These are phyloP conservation scores for Eupleurogrammus muticus DNA, from an alignment of 2,797 vertebrate genomes.

Conservation along the genomic window DNA sequence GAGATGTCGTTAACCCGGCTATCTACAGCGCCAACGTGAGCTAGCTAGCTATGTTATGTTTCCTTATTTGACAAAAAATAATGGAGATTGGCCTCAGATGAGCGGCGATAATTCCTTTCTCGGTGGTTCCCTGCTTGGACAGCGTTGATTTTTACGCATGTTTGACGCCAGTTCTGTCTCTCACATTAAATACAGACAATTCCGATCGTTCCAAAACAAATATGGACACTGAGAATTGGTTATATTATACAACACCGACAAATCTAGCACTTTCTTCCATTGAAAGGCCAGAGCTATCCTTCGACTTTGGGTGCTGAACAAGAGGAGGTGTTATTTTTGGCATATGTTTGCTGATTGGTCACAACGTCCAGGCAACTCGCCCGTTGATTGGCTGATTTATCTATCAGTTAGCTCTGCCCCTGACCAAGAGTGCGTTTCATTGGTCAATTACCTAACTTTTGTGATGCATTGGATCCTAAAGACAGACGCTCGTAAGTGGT, in stretches of 20 bases:
- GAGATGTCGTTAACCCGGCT: slow-evolving; percentile 60
- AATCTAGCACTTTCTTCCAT: slow-evolving; percentile 85
- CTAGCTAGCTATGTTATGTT: slow-evolving; percentile 73
- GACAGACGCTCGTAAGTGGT: neutral
- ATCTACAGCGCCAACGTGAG: slow-evolving; percentile 68
- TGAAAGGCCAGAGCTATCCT: slow-evolving; percentile 87
- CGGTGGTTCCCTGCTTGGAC: slow-evolving; percentile 85
- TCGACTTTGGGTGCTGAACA: slow-evolving; percentile 86
- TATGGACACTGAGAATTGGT: slow-evolving; percentile 67
- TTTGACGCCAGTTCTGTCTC: slow-evolving; percentile 80
- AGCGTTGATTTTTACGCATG: slow-evolving; percentile 85
- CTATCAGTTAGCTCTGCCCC: slow-evolving; percentile 77
- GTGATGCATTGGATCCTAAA: slow-evolving; percentile 29
- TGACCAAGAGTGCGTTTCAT: slow-evolving; percentile 53
- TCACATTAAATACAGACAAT: slow-evolving; percentile 70
- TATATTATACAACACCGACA: slow-evolving; percentile 79
- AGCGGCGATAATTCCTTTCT: slow-evolving; percentile 86
- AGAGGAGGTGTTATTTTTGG: slow-evolving; percentile 84
- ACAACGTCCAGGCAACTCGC: slow-evolving; percentile 11
- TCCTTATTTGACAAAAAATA: slow-evolving; percentile 81
- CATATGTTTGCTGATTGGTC: slow-evolving; percentile 76
- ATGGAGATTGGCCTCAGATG: slow-evolving; percentile 83
- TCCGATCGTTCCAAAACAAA: slow-evolving; percentile 71
- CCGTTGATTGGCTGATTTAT: slow-evolving; percentile 67
- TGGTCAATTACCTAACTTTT: slow-evolving; percentile 63